Evolutionary conservation across 2,113 vertebrate species (phyloP), one percentile per base, ranked within the genome.

Genomic region (Macquaria ambigua): DNA sequence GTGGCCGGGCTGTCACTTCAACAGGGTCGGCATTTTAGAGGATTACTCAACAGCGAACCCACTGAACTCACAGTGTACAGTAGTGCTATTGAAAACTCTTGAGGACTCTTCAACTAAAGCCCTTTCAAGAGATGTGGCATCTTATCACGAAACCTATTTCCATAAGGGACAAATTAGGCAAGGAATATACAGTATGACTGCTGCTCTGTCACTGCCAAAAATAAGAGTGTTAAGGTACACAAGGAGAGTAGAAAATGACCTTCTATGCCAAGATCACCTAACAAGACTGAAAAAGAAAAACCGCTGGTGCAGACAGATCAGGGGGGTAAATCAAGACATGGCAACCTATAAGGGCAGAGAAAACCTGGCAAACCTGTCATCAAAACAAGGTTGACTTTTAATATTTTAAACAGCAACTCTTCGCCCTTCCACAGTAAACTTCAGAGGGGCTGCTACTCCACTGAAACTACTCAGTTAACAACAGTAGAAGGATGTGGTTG

Each of bases 1-100:
- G 77, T 83, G 88, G 80, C 53, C 43, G 2, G 73, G 63, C 72
- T 66, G 80, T 79, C 77, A 48, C 63, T 88, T 88, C 52, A 84
- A 71, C 84, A 39, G 31, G 56, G 69, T 87, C 73, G 7, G 86
- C 58, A 68, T 85, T 91, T 90, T 84, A 53, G 58, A 79, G 77
- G 87, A 88, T 86, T 86, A 85, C 84, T 80, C 80, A 85, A 86
- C 48, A 74, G 77, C 10, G 39, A 91, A 92, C 92, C 62, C 74
- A 11, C 72, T 93, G 91, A 93, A 93, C 89, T 80, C 74, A 8
- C 23, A 5, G 3, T 76, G 72, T 68, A 90, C 81, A 91, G 89
- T 85, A 56, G 73, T n/a, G 66, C 82, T 83, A 90, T 87, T 91
- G 87, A 92, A 88, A 82, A 80, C 53, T 28, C 46, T 74, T 37